Evolutionary conservation across 2,888 invertebrate genomes (phyloP), one percentile per base, ranked within the genome.

Genomic region (Macrostomum cliftonense): DNA sequence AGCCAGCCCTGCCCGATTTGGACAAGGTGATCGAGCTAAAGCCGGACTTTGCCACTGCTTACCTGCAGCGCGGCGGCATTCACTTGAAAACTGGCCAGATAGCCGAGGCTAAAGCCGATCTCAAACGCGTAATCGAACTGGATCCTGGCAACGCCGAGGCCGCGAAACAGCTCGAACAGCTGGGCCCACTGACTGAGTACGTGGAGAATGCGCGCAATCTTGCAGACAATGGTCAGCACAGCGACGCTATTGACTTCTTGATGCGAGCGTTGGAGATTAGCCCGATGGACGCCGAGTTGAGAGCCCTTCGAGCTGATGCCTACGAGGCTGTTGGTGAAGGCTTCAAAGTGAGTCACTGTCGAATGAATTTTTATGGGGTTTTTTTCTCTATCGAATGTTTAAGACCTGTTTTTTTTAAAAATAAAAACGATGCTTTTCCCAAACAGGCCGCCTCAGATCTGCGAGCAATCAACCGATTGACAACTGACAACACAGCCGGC

Each of bases 1-100:
- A 86, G 67, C 83, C 88, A 64, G 97, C 97, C 0, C 74, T 95
- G 37, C 80, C 82, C 60, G 97, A 99, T 73, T 80, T 99, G 58
- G 83, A 84, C 58, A 80, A 79, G 72, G 93, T 91, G 28, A 73
- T 99, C 54, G 82, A 88, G 64, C 69, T 97, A 51, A 93, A 95
- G 67, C 83, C 88, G 7, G 93, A 93, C 69, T 97, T 99, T 70
- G 79, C 79, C 50, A 79, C 88, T 2, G 93, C 89, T 47, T 77
- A 80, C 67, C 14, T 51, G 45, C 87, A 88, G 65, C 74, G 87
- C 57, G 95, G 84, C 28, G 81, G 79, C 61, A 81, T 95, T 51
- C 79, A 85, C 64, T 75, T 95, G 60, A 95, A 95, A 59, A 73
- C 83, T 68, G 93, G 85, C 0, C 78, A 83, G 56, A 79, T 87